Evolutionary conservation across 2,113 vertebrate genomes (phyloP).

Genomic region (Sakesphorus luctuosus): DNA sequence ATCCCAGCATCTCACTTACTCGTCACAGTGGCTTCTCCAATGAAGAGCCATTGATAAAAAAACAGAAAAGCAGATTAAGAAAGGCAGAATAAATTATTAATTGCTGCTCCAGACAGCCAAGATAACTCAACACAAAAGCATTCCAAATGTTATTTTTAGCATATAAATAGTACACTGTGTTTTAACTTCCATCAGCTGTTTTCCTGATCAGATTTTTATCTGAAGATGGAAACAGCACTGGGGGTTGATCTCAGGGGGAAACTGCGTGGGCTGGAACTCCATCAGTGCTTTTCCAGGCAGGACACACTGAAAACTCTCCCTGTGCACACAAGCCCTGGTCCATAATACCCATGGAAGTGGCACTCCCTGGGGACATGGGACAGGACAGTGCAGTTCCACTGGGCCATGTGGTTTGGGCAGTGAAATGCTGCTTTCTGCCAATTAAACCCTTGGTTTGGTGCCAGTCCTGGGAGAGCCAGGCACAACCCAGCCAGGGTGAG

Average conservation of each 20-base stretch:
- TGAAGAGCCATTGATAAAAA: slow-evolving; percentile 36
- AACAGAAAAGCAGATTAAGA: slow-evolving; percentile 35
- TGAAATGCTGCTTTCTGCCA: neutral
- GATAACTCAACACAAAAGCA: slow-evolving; percentile 52
- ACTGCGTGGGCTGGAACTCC: neutral
- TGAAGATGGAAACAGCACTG: slow-evolving; percentile 53
- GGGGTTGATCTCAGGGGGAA: neutral
- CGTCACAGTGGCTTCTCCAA: neutral
- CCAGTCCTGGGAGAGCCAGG: neutral
- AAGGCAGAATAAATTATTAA: slow-evolving; percentile 56
- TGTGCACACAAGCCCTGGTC: neutral
- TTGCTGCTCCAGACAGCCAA: slow-evolving; percentile 40
- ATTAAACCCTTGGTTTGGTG: neutral
- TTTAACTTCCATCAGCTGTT: slow-evolving; percentile 64
- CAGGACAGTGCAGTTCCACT: neutral
- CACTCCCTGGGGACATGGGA: slow-evolving; percentile 43
- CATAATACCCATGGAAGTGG: slow-evolving; percentile 4
- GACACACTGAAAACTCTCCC: slow-evolving; percentile 22
- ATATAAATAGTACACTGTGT: slow-evolving; percentile 52
- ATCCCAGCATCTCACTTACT: neutral
- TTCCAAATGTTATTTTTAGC: slow-evolving; percentile 62
- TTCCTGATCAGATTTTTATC: slow-evolving; percentile 68
- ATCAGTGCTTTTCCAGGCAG: slow-evolving; percentile 51
- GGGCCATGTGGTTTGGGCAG: neutral
- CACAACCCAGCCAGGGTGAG: neutral